Conservation (phyloP, 2,113 vertebrate species). For the Pongo abelii region DNA sequence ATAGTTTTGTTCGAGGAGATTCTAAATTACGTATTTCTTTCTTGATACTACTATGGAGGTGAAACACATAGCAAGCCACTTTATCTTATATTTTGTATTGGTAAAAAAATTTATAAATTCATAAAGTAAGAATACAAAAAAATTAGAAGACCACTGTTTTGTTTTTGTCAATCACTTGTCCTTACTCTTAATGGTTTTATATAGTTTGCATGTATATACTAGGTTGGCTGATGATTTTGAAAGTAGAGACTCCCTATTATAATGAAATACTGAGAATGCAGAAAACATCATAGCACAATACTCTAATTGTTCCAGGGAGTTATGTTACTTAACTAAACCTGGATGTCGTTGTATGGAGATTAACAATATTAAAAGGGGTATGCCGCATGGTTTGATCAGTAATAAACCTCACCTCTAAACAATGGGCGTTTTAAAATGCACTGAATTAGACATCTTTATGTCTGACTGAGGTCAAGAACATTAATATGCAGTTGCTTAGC, state of each 20-base stretch:
- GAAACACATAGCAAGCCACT: neutral
- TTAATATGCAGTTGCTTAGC: neutral
- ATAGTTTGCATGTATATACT: neutral
- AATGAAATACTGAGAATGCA: slow-evolving; percentile 18
- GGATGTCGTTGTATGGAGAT: neutral
- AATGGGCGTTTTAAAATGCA: neutral
- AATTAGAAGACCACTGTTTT: slow-evolving; percentile 60
- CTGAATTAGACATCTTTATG: neutral
- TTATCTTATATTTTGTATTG: slow-evolving; percentile 5
- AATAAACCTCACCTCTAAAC: neutral
- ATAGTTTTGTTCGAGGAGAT: neutral
- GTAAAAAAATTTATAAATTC: neutral
- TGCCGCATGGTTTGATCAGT: neutral
- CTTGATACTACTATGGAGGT: neutral
- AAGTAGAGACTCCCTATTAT: slow-evolving; percentile 12
- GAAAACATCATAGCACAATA: neutral
- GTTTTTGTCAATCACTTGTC: slow-evolving; percentile 4
- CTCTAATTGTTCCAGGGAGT: neutral
- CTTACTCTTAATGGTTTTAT: slow-evolving; percentile 38
- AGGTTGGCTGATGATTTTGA: neutral
- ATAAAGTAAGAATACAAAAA: slow-evolving; percentile 16
- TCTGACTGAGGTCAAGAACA: neutral
- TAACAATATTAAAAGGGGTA: neutral
- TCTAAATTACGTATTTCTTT: neutral
- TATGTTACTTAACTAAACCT: slow-evolving; percentile 12